Base-by-base conservation (phyloP, 2,797 vertebrate genomes). In the Anguilla obscura region DNA sequence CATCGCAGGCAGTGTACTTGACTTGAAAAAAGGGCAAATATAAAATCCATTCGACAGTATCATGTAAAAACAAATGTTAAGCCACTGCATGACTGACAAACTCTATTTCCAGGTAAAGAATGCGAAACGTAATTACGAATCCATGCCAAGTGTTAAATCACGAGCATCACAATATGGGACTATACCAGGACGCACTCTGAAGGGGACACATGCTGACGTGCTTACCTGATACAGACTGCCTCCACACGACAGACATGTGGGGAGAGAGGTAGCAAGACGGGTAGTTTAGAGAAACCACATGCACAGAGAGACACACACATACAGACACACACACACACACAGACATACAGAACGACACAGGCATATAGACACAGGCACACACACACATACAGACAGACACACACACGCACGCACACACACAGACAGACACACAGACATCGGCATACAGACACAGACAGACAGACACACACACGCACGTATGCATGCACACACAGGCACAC, bases 141-240 rank as follows among this genome's bases (percentile, higher is more conserved):
- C 71, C 14, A 33, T 36, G 71, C 71, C 33, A 14, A 71, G 27
- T 40, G 50, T 58, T 2, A n/a, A 48, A 79, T 54, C 27, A 30
- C 50, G 27, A 48, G 74, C 27, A 84, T 71, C 1, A 8, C 12
- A 48, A 76, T 24, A 10, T 83, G 40, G 40, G 21, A 50, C 3
- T 2, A 10, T 6, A 83, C 45, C 3, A 45, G 30, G 66, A 69
- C 16, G 2, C 27, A 27, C 76, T 27, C 60, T 84, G 66, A 40
- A 21, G 60, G 30, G 40, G 45, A 40, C 60, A 33, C 30, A 9
- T 36, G 27, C 27, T 56, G 40, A 40, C 21, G 56, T 27, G 94
- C 98, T 99, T 97, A 99, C 98, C 98, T 98, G 96, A 87, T 91
- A 94, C 89, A 71, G 96, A 94, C 97, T 97, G 96, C 95, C 94